Evolutionary conservation across 2,888 invertebrate species (phyloP).

Genomic region (Aradus depressus): DNA sequence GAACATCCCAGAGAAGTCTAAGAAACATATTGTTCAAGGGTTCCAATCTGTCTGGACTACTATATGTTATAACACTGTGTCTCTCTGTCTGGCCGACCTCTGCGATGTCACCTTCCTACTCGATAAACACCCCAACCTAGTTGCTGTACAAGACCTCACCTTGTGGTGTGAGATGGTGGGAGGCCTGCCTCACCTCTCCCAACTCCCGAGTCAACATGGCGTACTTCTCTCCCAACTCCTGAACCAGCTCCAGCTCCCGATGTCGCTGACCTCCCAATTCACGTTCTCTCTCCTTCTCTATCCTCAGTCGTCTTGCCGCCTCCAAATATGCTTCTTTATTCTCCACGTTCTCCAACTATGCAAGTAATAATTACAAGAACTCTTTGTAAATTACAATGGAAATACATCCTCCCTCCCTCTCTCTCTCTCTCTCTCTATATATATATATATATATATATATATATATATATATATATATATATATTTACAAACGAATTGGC

Average conservation of each 20-base stretch:
- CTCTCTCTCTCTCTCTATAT: too few relatives aligned
- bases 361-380: too few relatives aligned
- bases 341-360: constrained; percentile 54
- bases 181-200: constrained; percentile 41
- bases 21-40: background rate
- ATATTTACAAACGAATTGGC: too few relatives aligned
- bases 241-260: constrained; percentile 44
- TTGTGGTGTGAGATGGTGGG: constrained; percentile 46
- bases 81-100: too few relatives aligned
- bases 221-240: constrained; percentile 43
- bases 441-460: too few relatives aligned
- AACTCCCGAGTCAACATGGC: constrained; percentile 57
- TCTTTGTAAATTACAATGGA: too few relatives aligned
- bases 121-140: too few relatives aligned
- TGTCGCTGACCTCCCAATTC: constrained; percentile 46
- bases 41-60: too few relatives aligned
- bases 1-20: background rate
- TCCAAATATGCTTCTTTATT: constrained; percentile 53
- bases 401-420: too few relatives aligned
- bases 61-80: too few relatives aligned
- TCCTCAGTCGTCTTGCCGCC: constrained; percentile 40
- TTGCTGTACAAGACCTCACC: constrained; percentile 39
- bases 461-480: too few relatives aligned
- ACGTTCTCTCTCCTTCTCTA: constrained; percentile 48
- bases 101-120: too few relatives aligned